Evolutionary conservation across 1,140 invertebrate genomes (phyloP).

Genomic region (Papilio helenus): DNA sequence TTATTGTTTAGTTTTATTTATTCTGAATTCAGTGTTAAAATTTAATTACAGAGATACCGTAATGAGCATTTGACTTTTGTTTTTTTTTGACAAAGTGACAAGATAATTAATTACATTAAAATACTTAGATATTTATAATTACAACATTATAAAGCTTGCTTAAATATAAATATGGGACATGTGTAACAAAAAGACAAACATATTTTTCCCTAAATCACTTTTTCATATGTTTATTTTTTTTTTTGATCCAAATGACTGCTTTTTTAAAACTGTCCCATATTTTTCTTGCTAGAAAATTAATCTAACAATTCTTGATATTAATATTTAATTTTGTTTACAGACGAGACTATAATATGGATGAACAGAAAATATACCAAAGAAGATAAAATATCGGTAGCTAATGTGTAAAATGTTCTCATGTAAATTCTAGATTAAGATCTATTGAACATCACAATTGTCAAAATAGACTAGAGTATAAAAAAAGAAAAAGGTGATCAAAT

Average conservation of each 20-base stretch:
- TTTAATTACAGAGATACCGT: neutral
- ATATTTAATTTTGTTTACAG: slow-evolving; percentile 48
- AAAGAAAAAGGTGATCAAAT: neutral
- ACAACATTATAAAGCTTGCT: neutral
- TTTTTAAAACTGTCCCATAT: neutral
- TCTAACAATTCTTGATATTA: neutral
- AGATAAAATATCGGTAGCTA: slow-evolving; percentile 7
- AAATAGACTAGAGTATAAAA: neutral
- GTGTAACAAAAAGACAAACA: neutral
- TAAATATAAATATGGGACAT: neutral
- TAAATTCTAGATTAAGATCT: neutral
- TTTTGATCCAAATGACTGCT: no score
- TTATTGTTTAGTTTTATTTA: neutral
- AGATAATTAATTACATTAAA: neutral
- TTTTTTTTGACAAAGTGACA: no score
- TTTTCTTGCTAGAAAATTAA: neutral
- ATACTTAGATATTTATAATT: neutral
- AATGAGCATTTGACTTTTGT: no score
- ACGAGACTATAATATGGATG: slow-evolving; percentile 47
- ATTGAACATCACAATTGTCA: no score
- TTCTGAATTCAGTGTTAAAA: neutral
- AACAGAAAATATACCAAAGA: neutral
- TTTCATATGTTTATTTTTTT: neutral
- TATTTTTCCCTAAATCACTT: neutral
- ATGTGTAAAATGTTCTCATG: neutral